Conservation (phyloP, 2,113 vertebrate genomes). For the Cheilinus undulatus region DNA sequence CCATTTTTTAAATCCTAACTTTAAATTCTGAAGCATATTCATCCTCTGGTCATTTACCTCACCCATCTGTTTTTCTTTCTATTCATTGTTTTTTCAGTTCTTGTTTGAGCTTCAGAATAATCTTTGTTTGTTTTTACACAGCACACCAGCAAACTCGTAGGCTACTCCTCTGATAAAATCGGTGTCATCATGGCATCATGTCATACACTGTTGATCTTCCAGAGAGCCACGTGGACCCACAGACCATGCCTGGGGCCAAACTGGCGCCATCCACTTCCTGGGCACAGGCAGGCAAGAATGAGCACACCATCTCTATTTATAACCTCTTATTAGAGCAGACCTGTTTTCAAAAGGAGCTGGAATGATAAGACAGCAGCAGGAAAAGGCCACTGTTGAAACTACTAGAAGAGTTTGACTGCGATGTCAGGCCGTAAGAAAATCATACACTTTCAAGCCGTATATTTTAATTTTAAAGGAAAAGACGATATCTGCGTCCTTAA, state of each 20-base stretch:
- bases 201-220: conserved; percentile 58
- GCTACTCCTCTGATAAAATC: conserved; percentile 29
- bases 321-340: conserved; percentile 46
- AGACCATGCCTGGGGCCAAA: conserved; percentile 57
- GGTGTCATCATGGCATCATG: conserved; percentile 25
- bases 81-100: background rate
- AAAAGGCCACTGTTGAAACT: conserved; percentile 26
- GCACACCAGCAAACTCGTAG: conserved; percentile 7
- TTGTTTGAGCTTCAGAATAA: background rate
- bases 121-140: background rate
- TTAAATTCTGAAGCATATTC: too few species aligned
- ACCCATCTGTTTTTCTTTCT: background rate
- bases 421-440: background rate
- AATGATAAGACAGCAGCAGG: conserved; percentile 58
- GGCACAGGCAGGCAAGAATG: conserved; percentile 38
- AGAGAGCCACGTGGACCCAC: conserved; percentile 54
- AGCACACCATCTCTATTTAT: conserved; percentile 66
- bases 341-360: conserved; percentile 62
- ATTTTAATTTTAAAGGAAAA: too few species aligned
- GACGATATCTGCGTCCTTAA: too few species aligned
- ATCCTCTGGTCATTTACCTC: background rate
- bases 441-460: background rate
- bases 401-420: background rate
- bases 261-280: conserved; percentile 69
- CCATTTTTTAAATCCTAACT: too few species aligned